Base-by-base conservation (phyloP, 2,113 vertebrate genomes). In the Scomber japonicus region DNA sequence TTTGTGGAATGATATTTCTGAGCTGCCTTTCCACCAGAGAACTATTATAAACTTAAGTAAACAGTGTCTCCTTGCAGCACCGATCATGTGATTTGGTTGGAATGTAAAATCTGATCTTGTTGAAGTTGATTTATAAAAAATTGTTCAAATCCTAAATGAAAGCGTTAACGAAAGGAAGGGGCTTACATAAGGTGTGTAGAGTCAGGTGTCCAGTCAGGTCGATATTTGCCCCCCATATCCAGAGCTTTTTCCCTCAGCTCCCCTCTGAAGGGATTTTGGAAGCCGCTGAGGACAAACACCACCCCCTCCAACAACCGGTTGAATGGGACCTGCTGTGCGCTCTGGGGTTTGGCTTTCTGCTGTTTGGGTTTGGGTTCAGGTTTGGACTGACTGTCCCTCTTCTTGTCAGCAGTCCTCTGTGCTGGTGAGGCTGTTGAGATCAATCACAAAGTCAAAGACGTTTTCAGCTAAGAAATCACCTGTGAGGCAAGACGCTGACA, bases 261-360 rank as follows among this genome's bases (percentile, higher is more conserved):
- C 0, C 92, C 96, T 77, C 97, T 94, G 85, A 96, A 97, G 1
- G 97, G 97, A 85, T 98, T 97, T 91, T 98, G 97, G 86, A 98
- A 97, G 56, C 97, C 97, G 0, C 97, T 98, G 72, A 98, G 93
- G 30, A 98, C 97, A 61, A 98, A 96, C 87, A 97, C 96, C 6
- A 96, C 96, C 0, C 96, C 97, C 84, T 96, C 94, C 80, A 98
- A 84, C 65, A 97, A 80, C 8, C 31, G 89, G 10, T 91, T 89
- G 51, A 96, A 84, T 3, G 95, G 91, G 14, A 95, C 91, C 3
- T 87, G 86, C 70, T 93, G 84, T 0, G 72, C 50, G 4, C 15
- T 77, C 65, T 71, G 46, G 13, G 85, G 5, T 69, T 89, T 91
- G 3, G 77, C 51, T 68, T 86, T 90, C 50, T 57, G 77, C 17